phyloP scores from a whole-genome alignment of 2,797 vertebrate species.

The Brachymystax lenok region DNA sequence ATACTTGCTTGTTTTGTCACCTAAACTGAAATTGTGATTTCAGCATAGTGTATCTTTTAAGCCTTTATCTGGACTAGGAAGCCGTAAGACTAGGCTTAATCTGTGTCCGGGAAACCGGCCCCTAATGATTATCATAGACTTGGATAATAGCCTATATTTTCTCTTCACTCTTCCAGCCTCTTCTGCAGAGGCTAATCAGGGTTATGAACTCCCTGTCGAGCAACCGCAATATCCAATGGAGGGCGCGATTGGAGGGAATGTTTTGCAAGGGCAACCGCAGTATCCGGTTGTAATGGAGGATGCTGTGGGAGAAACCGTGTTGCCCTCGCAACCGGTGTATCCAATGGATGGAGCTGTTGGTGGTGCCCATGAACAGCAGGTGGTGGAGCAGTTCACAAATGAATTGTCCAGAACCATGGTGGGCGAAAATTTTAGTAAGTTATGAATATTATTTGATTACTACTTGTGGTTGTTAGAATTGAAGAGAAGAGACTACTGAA shows the following conservation, averaged over 20 bases:
- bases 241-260: conserved; percentile 51
- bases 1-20: too few relatives aligned
- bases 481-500: not conserved
- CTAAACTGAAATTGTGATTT: too few relatives aligned
- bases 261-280: conserved; percentile 54
- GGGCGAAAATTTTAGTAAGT: conserved; percentile 67
- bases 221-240: conserved; percentile 15
- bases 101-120: too few relatives aligned
- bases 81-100: not conserved
- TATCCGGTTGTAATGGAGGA: conserved; percentile 58
- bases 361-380: conserved; percentile 39
- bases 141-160: too few relatives aligned
- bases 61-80: not conserved
- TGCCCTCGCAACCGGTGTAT: conserved; percentile 63
- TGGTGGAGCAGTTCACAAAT: conserved; percentile 56
- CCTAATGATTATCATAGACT: not conserved
- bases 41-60: not conserved
- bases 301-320: conserved; percentile 52
- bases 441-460: not conserved
- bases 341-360: conserved; percentile 53
- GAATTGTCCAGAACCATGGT: conserved; percentile 54
- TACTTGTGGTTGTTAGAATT: not conserved
- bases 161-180: not conserved
- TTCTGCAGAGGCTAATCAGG: not conserved
- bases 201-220: not conserved